phyloP scores from a whole-genome alignment of 2,113 vertebrate species.

The Eptesicus fuscus region DNA sequence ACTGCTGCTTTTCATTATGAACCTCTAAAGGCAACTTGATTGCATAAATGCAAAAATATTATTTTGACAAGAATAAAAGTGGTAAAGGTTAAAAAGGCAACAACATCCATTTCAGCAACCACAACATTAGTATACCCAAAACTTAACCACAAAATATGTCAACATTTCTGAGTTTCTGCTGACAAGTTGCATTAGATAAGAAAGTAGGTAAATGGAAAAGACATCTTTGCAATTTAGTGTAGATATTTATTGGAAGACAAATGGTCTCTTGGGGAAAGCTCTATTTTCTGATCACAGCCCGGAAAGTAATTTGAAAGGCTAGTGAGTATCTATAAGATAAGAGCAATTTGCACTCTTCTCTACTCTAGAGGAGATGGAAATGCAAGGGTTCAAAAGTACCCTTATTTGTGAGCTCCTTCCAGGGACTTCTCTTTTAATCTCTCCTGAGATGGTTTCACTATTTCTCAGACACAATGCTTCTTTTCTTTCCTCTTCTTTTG shows the following conservation, averaged over 20 bases:
- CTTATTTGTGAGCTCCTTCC: neutral
- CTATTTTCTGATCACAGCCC: neutral
- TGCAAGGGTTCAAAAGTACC: neutral
- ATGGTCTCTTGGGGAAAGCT: neutral
- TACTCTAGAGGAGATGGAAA: neutral
- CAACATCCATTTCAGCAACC: neutral
- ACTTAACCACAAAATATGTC: neutral
- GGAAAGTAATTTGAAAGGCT: neutral
- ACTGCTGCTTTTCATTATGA: neutral
- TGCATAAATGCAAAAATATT: neutral
- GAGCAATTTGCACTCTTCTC: neutral
- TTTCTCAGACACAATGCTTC: neutral
- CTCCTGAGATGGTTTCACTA: neutral
- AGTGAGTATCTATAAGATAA: neutral
- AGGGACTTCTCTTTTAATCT: neutral
- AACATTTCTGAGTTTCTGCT: neutral
- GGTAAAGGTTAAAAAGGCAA: neutral
- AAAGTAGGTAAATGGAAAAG: neutral
- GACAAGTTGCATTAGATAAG: neutral
- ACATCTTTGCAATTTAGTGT: neutral
- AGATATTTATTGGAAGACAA: neutral
- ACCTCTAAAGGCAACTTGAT: neutral
- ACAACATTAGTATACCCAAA: neutral
- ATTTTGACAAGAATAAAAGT: conserved; percentile 12
- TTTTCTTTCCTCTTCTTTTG: no score